These are phyloP conservation scores for Neopelma chrysocephalum DNA, from an alignment of 2,797 vertebrate genomes.

Conservation along the genomic window DNA sequence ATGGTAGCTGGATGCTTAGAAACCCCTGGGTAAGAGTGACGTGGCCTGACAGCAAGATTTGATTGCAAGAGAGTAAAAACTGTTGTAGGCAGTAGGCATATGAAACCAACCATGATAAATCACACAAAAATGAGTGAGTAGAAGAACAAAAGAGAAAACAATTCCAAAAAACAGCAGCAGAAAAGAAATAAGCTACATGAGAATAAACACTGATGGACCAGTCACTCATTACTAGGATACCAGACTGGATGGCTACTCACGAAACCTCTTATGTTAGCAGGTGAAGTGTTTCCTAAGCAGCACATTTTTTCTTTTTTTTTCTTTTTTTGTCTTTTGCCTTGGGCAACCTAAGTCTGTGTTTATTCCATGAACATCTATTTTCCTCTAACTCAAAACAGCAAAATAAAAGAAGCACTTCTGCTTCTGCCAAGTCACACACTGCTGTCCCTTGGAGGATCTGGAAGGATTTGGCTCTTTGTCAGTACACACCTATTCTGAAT, in stretches of 20 bases:
- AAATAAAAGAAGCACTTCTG: not conserved
- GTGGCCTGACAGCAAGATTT: not conserved
- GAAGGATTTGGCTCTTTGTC: not conserved
- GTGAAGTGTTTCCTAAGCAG: not conserved
- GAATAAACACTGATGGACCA: not conserved
- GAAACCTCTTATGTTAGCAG: not conserved
- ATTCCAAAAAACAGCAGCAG: not conserved
- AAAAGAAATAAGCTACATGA: not conserved
- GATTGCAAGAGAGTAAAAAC: not conserved
- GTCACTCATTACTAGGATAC: not conserved
- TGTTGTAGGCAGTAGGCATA: not conserved
- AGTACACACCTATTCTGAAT: not conserved
- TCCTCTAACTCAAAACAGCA: not conserved
- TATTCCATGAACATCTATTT: not conserved
- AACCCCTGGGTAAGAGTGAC: not conserved
- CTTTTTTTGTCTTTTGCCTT: not conserved
- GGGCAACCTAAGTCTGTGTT: not conserved
- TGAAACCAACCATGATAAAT: not conserved
- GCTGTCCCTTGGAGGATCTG: not conserved
- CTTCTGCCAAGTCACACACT: slow-evolving; percentile 5
- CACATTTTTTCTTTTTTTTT: not conserved
- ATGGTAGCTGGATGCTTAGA: not conserved
- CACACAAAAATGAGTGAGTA: not conserved
- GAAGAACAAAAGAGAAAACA: not conserved
- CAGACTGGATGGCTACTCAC: not conserved